Percentiles rank a stretch among this genome's conserved stretches.
These are phyloP conservation scores for Archivesica marissinica DNA, from an alignment of 1,140 invertebrate genomes.

Conservation along the genomic window DNA sequence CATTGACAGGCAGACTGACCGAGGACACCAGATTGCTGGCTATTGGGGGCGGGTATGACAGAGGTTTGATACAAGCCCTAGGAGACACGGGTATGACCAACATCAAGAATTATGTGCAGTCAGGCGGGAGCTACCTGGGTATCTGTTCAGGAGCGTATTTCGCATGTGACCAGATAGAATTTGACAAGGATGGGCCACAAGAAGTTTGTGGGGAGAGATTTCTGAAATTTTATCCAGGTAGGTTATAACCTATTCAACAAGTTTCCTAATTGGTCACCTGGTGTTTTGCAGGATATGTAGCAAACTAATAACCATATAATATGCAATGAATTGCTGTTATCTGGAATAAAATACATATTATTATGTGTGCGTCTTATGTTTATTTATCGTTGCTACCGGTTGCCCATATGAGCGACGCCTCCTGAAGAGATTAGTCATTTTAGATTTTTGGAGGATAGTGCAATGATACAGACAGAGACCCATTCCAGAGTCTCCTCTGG, in stretches of 20 bases:
- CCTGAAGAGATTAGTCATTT: too few relatives aligned
- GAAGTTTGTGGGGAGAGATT: slow-evolving; percentile 79
- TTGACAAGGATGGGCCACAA: slow-evolving; percentile 80
- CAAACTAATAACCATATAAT: too few relatives aligned
- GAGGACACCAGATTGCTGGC: slow-evolving; percentile 68
- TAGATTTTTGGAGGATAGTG: too few relatives aligned
- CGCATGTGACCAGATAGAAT: slow-evolving; percentile 80
- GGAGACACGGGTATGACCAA: slow-evolving; percentile 69
- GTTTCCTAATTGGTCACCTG: too few relatives aligned
- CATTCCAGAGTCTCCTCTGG: too few relatives aligned
- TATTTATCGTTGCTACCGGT: too few relatives aligned
- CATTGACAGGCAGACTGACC: slow-evolving; percentile 2
- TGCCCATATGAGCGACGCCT: too few relatives aligned
- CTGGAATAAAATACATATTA: too few relatives aligned
- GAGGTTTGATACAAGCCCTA: slow-evolving; percentile 77
- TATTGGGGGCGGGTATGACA: slow-evolving; percentile 83
- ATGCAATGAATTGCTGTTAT: too few relatives aligned
- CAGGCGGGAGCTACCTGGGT: slow-evolving; percentile 81
- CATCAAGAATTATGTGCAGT: slow-evolving; percentile 77
- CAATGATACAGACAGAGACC: too few relatives aligned
- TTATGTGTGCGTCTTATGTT: too few relatives aligned
- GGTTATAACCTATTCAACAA: neutral
- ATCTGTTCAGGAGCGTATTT: slow-evolving; percentile 83
- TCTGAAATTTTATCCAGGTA: slow-evolving; percentile 81
- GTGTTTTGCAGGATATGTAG: too few relatives aligned